Conservation (phyloP, 2,888 invertebrate genomes). For the Schrankia costaestrigalis region DNA sequence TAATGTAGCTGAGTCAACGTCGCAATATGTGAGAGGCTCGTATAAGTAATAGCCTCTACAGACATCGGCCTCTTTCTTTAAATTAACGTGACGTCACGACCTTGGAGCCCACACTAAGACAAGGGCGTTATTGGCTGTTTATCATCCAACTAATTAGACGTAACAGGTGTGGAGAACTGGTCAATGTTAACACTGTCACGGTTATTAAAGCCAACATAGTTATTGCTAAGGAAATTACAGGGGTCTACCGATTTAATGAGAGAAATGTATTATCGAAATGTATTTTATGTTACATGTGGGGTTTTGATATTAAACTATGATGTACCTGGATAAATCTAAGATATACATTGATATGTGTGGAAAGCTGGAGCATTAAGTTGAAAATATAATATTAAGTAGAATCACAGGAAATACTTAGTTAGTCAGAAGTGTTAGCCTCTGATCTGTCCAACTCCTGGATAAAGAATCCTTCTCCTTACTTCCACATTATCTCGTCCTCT, state of each 20-base stretch:
- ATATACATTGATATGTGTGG: too few species aligned
- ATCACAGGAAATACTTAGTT: too few species aligned
- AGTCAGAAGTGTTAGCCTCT: too few species aligned
- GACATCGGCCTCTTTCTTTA: slow-evolving; percentile 44
- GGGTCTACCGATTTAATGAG: neutral
- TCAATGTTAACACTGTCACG: slow-evolving; percentile 19
- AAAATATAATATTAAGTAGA: too few species aligned
- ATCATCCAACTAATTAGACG: slow-evolving; percentile 28
- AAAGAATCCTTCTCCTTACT: too few species aligned
- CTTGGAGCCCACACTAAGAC: slow-evolving; percentile 14
- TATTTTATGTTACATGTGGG: neutral
- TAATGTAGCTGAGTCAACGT: slow-evolving; percentile 56
- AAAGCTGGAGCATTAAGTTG: too few species aligned
- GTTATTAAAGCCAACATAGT: slow-evolving; percentile 10
- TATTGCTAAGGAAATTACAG: slow-evolving; percentile 2
- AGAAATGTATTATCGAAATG: neutral
- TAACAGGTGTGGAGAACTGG: slow-evolving; percentile 29
- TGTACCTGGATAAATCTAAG: too few species aligned
- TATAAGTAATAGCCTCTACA: slow-evolving; percentile 44
- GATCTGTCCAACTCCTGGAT: too few species aligned
- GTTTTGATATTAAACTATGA: too few species aligned
- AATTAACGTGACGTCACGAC: slow-evolving; percentile 38
- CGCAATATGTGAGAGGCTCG: slow-evolving; percentile 50
- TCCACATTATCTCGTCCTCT: too few species aligned
- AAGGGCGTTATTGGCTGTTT: slow-evolving; percentile 23